These are phyloP conservation scores for Orchestes rusci DNA, from an alignment of 2,888 invertebrate genomes.

Conservation along the genomic window DNA sequence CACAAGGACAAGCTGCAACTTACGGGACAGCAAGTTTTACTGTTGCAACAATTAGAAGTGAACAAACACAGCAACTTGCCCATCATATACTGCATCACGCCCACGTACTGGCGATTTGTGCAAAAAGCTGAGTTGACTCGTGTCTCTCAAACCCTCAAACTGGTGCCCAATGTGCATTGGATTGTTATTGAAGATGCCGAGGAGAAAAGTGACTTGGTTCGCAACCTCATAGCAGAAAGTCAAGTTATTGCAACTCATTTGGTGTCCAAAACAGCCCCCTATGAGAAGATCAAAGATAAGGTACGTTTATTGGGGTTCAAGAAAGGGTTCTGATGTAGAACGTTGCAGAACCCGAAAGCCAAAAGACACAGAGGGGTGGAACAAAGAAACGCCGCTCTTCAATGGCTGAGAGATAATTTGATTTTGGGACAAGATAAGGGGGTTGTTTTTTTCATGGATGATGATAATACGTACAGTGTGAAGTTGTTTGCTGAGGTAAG, in stretches of 20 bases:
- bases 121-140: conserved; percentile 94
- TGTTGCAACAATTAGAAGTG: conserved; percentile 35
- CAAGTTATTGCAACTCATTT: conserved; percentile 53
- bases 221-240: conserved; percentile 60
- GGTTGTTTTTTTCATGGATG: conserved; percentile 93
- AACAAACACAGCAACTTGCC: conserved; percentile 42
- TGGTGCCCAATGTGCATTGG: conserved; percentile 89
- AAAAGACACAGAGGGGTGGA: conserved; percentile 81
- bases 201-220: conserved; percentile 63
- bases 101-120: conserved; percentile 79
- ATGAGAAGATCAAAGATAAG: conserved; percentile 58
- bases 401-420: conserved; percentile 68
- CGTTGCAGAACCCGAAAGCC: conserved; percentile 56
- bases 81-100: conserved; percentile 84
- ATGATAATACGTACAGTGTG: conserved; percentile 89
- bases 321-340: neutral
- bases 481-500: conserved; percentile 82
- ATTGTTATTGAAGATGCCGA: conserved; percentile 84
- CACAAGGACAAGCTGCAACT: conserved; percentile 39
- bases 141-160: conserved; percentile 77
- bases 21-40: conserved; percentile 36
- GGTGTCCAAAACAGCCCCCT: conserved; percentile 60
- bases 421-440: conserved; percentile 52
- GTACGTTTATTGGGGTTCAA: conserved; percentile 31
- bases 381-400: conserved; percentile 79